Evolutionary conservation across 2,888 invertebrate genomes (phyloP), one percentile per base, ranked within the genome.

Genomic region (Eulithis testata): DNA sequence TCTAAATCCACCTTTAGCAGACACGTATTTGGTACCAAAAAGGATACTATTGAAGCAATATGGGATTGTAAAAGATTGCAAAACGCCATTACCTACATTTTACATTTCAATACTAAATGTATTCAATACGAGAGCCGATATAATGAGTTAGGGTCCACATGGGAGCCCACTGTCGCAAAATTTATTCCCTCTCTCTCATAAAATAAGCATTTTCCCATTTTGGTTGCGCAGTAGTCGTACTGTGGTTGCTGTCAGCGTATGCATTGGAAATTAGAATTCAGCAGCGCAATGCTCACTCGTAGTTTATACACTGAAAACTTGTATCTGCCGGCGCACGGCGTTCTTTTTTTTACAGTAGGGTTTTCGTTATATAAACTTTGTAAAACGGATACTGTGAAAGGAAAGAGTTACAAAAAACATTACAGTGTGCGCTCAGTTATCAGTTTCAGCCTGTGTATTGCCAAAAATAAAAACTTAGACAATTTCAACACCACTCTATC

Each of bases 191-290:
- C 58, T 65, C 47, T 59, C 69, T 72, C 74, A 74, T 78, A 75
- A 77, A 79, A 73, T 76, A 74, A 56, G 64, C 69, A 75, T 73
- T 72, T 67, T 66, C 64, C 70, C 69, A 73, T 68, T 73, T 66
- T 66, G 63, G 55, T 59, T 63, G 44, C 64, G 70, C 65, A 71
- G 65, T 71, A 72, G 69, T 72, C 74, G 68, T 71, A 47, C 59
- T 31, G 50, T 55, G 52, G 52, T 53, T 53, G 12, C 54, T 54
- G 55, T 55, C 55, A 55, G 43, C 47, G 51, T 9, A 14, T 4
- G 11, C 68, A 65, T 66, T 31, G 49, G 36, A 49, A 47, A 43
- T 11, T 44, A 11, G 9, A 12, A 54, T 31, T 27, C 44, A 63
- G 68, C 60, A 47, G 53, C 14, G 21, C 44, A 53, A 53, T 21